Base-by-base conservation (phyloP, 1,140 invertebrate species). In the Bombus vancouverensis region DNA sequence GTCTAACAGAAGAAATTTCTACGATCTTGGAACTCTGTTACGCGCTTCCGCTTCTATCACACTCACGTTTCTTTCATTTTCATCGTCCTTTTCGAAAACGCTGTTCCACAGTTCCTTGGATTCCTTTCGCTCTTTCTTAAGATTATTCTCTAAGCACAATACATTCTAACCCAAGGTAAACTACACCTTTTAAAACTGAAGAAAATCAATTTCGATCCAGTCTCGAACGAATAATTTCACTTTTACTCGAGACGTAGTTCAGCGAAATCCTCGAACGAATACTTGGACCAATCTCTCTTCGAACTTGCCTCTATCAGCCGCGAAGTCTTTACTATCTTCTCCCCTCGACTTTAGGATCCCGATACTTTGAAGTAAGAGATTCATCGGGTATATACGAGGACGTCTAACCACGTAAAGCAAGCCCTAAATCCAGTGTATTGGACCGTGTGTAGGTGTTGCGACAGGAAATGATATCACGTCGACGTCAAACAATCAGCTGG, bases 391-490 rank as follows among this genome's bases (percentile, higher is more conserved):
- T 28, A 59, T 10, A 75, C 13, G 8, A 12, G 28, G 5, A 32
- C 10, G 22, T 71, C 6, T 59, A 70, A 59, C 13, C 44, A n/a
- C n/a, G 28, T 37, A n/a, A 70, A 47, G 9, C 47, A 79, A 68
- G 18, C n/a, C 25, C 12, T 22, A 59, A 79, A 84, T 59, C 53
- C 59, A 18, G 13, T 18, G 42, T 76, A 75, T 53, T 28, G 13
- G 32, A 4, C 3, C 12, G 18, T 59, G 59, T 82, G 81, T 77
- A 73, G 47, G 59, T 28, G 42, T 73, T 15, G 22, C 53, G 68
- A 73, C 42, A 65, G 78, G 78, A 79, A 79, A 65, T 76, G 53
- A 70, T 44, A 81, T 85, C 78, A 65, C 77, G 75, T 62, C 59
- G 71, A 59, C 37, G 77, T 72, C 47, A n/a, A 75, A 68, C 59